These are phyloP conservation scores for Bolborhynchus lineola DNA, from an alignment of 2,113 vertebrate genomes.

Conservation along the genomic window DNA sequence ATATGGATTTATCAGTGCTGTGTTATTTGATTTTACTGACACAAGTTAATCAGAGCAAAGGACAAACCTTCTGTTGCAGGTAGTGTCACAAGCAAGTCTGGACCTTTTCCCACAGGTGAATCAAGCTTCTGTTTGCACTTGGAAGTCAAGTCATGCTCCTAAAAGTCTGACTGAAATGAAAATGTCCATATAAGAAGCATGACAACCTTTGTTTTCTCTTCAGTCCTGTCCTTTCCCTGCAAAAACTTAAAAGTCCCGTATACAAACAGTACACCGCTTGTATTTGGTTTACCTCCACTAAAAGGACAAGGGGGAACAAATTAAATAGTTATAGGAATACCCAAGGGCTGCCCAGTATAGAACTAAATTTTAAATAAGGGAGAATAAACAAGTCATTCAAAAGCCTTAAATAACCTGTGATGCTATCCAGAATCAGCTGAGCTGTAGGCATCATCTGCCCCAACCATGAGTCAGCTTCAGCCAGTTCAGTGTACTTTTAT, in stretches of 20 bases:
- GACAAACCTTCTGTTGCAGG: background rate
- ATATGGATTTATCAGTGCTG: background rate
- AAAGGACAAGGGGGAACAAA: background rate
- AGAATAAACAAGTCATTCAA: background rate
- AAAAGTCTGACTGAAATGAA: background rate
- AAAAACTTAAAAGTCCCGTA: background rate
- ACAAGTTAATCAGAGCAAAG: background rate
- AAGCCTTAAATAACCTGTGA: conserved; percentile 42
- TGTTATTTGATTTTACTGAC: background rate
- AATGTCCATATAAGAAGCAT: background rate
- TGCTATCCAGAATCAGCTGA: conserved; percentile 57
- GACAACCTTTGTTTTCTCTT: background rate
- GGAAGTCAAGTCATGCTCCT: background rate
- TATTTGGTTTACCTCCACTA: background rate
- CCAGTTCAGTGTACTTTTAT: conserved; percentile 43
- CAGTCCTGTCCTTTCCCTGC: background rate
- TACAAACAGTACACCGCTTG: background rate
- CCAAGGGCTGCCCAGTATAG: background rate
- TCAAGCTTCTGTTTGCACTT: conserved; percentile 38
- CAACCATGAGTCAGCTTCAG: conserved; percentile 52
- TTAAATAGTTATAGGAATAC: background rate
- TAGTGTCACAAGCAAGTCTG: background rate
- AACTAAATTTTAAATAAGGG: background rate
- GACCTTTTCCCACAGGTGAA: conserved; percentile 15
- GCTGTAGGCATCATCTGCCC: background rate